Conservation (phyloP, 2,888 invertebrate genomes). For the Escarpia spicata region DNA sequence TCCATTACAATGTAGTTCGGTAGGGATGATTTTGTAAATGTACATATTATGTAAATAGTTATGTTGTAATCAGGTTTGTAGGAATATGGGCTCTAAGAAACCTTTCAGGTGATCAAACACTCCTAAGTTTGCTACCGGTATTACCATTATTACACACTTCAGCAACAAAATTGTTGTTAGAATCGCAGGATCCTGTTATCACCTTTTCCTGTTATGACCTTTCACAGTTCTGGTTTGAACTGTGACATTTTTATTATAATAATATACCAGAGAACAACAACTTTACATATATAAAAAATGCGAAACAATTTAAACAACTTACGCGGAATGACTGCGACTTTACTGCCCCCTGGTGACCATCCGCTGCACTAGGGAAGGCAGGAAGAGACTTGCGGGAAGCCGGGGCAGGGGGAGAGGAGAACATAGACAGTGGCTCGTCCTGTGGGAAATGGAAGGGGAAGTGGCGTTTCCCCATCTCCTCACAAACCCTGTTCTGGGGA, state of each 20-base stretch:
- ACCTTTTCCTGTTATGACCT: too few relatives aligned
- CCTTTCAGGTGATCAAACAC: too few relatives aligned
- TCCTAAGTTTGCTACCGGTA: too few relatives aligned
- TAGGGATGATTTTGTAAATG: too few relatives aligned
- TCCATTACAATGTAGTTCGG: too few relatives aligned
- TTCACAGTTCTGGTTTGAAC: too few relatives aligned
- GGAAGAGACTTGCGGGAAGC: neutral
- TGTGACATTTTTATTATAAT: neutral
- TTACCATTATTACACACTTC: too few relatives aligned
- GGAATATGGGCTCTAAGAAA: too few relatives aligned
- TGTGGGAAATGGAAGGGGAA: neutral
- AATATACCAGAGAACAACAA: neutral
- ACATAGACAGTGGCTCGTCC: neutral
- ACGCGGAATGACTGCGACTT: neutral
- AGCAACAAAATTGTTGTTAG: too few relatives aligned
- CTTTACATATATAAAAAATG: neutral
- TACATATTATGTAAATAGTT: too few relatives aligned
- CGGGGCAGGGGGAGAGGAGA: neutral
- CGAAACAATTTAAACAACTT: neutral
- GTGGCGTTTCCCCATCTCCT: neutral
- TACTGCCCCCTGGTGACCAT: neutral
- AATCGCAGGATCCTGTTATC: too few relatives aligned
- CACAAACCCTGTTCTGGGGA: neutral
- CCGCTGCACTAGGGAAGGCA: neutral
- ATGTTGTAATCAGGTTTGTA: too few relatives aligned